Evolutionary conservation across 2,888 invertebrate species (phyloP), one percentile per base, ranked within the genome.

Genomic region (Mystacides longicornis): DNA sequence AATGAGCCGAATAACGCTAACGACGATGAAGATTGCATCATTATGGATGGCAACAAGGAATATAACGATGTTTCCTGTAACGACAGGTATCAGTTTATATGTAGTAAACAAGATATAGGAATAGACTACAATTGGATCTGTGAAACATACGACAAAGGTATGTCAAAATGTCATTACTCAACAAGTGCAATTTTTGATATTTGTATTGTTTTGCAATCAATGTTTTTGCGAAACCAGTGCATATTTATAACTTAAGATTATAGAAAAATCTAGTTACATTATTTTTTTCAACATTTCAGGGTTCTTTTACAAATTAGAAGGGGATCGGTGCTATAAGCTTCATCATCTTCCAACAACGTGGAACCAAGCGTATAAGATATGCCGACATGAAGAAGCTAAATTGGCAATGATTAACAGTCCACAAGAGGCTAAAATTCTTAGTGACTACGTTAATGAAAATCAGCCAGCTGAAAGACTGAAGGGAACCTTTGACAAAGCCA

Each of bases 321-420:
- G 20, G 9, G 33, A 55, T 18, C 31, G 47, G 11, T 55, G 55
- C 21, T 59, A 56, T 42, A 59, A 59, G 46, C 18, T 59, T 1
- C 59, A 59, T 37, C 37, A 14, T 11, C 18, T 18, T 21, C 54
- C 59, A 11, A 51, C 33, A 19, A 51, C 2, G 3, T 59, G 59
- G 59, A n/a, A 55, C 16, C 48, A 52, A 2, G 58, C 58, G 1
- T 51, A 47, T 21, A 54, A 42, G 14, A 51, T 23, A 19, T 57
- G 57, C 5, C 27, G 23, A 14, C 22, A 50, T 4, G 57, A 57
- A 27, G 20, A 47, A 47, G 31, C 57, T 9, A 11, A 31, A 7
- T 22, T 57, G 14, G 54, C 37, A n/a, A 46, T 54, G 2, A 46
- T 57, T 4, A 57, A 57, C 23, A 57, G 54, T 19, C 54, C 53